Conservation (phyloP, 2,888 invertebrate genomes). For the Trissoscelio sp. region DNA sequence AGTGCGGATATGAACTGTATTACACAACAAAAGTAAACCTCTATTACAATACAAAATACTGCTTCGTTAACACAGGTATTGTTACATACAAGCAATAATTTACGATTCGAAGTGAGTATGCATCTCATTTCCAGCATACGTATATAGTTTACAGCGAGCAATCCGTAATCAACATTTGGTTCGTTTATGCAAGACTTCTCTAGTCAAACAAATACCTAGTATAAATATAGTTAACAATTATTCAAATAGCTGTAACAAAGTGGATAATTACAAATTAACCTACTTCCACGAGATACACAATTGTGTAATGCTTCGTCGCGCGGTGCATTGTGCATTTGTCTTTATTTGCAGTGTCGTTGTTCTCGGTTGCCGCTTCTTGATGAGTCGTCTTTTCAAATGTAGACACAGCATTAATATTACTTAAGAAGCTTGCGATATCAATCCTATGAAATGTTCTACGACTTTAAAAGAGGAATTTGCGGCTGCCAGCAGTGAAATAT, state of each 20-base stretch:
- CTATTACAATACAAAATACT: conserved; percentile 40
- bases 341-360: conserved; percentile 69
- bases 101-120: conserved; percentile 51
- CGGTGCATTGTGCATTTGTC: conserved; percentile 68
- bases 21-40: neutral
- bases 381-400: conserved; percentile 58
- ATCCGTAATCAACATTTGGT: conserved; percentile 62
- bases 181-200: conserved; percentile 66
- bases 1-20: neutral
- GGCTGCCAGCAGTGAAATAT: conserved; percentile 20
- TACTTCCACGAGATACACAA: conserved; percentile 65
- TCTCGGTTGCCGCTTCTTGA: conserved; percentile 60
- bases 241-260: conserved; percentile 69
- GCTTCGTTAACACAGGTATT: conserved; percentile 24
- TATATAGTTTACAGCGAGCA: conserved; percentile 15
- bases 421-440: conserved; percentile 57
- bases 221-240: conserved; percentile 64
- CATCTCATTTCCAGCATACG: conserved; percentile 39
- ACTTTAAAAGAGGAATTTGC: conserved; percentile 37
- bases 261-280: conserved; percentile 75
- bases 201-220: conserved; percentile 57
- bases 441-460: conserved; percentile 42
- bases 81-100: conserved; percentile 58
- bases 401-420: conserved; percentile 68
- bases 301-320: conserved; percentile 66